Evolutionary conservation across 1,140 invertebrate genomes (phyloP).

Genomic region (Diabrotica undecimpunctata): DNA sequence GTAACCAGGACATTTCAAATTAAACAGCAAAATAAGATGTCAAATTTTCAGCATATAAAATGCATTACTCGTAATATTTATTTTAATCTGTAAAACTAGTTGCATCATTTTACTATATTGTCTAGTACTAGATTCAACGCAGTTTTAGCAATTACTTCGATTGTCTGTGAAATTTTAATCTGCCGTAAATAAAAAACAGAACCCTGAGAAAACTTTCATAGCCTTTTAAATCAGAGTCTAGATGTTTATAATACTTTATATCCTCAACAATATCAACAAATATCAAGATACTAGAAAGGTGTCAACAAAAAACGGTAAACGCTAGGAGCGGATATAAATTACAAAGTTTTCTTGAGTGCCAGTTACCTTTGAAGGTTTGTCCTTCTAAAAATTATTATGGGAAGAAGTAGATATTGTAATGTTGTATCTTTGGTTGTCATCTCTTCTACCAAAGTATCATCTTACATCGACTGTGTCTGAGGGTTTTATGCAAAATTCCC

Average conservation of each 20-base stretch:
- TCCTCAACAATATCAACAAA: background rate
- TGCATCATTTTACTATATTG: no score
- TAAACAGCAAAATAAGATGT: no score
- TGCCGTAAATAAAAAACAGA: no score
- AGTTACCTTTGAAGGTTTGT: background rate
- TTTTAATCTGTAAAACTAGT: no score
- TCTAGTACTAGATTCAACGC: no score
- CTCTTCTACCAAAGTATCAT: background rate
- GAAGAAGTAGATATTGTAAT: background rate
- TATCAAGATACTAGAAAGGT: background rate
- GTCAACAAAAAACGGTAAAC: background rate
- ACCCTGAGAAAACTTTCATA: no score
- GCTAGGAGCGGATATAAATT: background rate
- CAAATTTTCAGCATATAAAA: no score
- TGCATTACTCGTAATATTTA: no score
- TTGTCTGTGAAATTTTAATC: no score
- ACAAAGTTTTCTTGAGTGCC: background rate
- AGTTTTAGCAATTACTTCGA: no score
- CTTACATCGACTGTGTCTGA: background rate
- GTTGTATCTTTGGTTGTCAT: background rate
- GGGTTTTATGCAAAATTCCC: background rate
- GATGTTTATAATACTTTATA: background rate
- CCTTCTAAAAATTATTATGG: background rate
- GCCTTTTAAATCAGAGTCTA: background rate
- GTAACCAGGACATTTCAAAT: no score